Evolutionary conservation across 2,113 vertebrate species (phyloP).

Genomic region (Dendropsophus ebraccatus): DNA sequence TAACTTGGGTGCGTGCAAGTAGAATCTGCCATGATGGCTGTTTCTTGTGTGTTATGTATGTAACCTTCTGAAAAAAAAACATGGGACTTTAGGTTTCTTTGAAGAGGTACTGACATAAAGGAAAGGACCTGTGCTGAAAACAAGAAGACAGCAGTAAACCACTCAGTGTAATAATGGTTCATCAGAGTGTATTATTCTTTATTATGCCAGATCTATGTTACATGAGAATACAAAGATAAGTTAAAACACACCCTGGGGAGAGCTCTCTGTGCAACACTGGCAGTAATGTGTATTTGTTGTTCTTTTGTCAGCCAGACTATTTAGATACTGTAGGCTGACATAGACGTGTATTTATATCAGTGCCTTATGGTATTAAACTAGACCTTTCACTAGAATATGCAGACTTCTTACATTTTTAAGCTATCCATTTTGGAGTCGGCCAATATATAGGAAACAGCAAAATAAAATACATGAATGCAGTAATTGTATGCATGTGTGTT

Average conservation of each 20-base stretch:
- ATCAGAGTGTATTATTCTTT: slow-evolving; percentile 14
- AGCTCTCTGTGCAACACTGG: background rate
- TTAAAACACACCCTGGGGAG: slow-evolving; percentile 19
- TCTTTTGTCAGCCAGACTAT: background rate
- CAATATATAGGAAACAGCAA: too few species aligned
- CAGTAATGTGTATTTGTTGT: slow-evolving; percentile 23
- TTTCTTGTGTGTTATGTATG: background rate
- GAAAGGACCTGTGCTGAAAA: background rate
- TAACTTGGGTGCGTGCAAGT: background rate
- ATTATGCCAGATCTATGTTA: slow-evolving; percentile 27
- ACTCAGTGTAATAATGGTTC: background rate
- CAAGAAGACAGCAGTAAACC: background rate
- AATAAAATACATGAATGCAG: too few species aligned
- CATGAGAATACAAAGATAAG: slow-evolving; percentile 14
- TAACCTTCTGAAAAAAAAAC: background rate
- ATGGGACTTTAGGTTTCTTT: background rate
- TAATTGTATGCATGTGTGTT: too few species aligned
- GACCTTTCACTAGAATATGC: background rate
- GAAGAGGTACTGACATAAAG: background rate
- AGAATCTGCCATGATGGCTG: slow-evolving; percentile 1
- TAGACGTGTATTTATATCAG: background rate
- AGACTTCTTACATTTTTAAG: too few species aligned
- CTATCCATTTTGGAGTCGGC: too few species aligned
- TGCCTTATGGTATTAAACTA: background rate
- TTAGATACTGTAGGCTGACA: background rate